phyloP scores from a whole-genome alignment of 2,888 invertebrate genomes.

The Idaea straminata region DNA sequence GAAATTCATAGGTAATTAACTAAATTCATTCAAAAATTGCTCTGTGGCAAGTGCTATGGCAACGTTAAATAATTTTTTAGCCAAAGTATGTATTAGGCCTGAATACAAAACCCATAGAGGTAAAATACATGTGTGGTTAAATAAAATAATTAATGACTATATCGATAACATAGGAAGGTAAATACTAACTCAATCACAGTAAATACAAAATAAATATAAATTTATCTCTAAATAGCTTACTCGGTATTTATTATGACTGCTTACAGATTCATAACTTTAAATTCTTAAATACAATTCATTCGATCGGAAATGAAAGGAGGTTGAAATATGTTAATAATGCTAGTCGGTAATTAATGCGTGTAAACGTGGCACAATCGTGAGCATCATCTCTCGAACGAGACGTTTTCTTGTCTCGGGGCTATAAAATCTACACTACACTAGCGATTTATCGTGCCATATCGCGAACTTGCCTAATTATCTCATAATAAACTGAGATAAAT shows the following conservation, averaged over 20 bases:
- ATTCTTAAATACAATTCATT: slow-evolving; percentile 31
- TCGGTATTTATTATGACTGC: slow-evolving; percentile 55
- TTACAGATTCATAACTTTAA: slow-evolving; percentile 34
- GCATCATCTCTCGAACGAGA: not conserved
- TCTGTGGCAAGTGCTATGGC: slow-evolving; percentile 1
- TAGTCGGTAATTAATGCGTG: slow-evolving; percentile 12
- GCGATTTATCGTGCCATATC: no score
- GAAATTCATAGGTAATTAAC: not conserved
- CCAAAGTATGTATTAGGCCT: slow-evolving; percentile 1
- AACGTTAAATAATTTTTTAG: not conserved
- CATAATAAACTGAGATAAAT: no score
- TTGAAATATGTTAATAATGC: slow-evolving; percentile 8
- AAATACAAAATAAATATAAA: slow-evolving; percentile 56
- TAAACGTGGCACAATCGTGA: slow-evolving; percentile 1
- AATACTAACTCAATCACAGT: slow-evolving; percentile 74
- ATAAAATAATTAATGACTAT: slow-evolving; percentile 45
- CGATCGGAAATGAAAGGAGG: slow-evolving; percentile 26
- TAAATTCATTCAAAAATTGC: not conserved
- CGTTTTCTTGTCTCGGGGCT: not conserved
- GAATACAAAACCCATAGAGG: slow-evolving; percentile 9
- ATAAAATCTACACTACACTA: not conserved
- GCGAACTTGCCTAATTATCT: no score
- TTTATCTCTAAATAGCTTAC: slow-evolving; percentile 41
- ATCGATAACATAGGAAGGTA: slow-evolving; percentile 49
- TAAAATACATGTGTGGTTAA: slow-evolving; percentile 42